Conservation (phyloP, 1,140 invertebrate species). For the Ips nitidus region DNA sequence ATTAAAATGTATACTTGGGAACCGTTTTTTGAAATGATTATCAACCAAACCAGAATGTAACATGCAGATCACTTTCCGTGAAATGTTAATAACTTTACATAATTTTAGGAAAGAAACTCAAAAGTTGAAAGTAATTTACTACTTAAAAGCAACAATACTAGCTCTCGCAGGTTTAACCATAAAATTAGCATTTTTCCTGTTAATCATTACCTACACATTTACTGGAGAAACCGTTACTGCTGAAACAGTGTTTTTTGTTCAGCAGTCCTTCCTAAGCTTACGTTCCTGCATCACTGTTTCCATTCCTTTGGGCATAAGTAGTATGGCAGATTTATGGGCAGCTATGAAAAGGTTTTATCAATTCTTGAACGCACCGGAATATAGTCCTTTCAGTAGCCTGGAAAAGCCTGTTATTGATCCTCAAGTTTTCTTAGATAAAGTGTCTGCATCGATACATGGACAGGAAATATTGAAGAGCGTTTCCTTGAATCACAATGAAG, state of each 20-base stretch:
- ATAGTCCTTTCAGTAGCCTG: conserved; percentile 6
- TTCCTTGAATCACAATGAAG: conserved; percentile 26
- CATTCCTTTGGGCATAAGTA: conserved; percentile 67
- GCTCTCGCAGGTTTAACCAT: conserved; percentile 64
- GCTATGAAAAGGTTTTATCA: conserved; percentile 38
- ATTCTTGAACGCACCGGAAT: conserved; percentile 37
- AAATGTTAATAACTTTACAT: neutral
- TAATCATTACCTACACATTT: conserved; percentile 75
- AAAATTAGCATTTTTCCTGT: conserved; percentile 54
- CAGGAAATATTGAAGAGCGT: conserved; percentile 56
- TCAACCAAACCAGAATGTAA: conserved; percentile 49
- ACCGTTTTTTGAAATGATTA: conserved; percentile 70
- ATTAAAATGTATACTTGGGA: conserved; percentile 93
- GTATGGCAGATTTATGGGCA: conserved; percentile 55
- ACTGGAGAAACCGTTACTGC: conserved; percentile 68
- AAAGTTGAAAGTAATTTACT: conserved; percentile 43
- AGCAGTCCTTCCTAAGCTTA: conserved; percentile 72
- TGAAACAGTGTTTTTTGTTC: conserved; percentile 74
- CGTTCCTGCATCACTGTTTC: conserved; percentile 73
- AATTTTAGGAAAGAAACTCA: conserved; percentile 43
- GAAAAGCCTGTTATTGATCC: conserved; percentile 28
- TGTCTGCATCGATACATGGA: conserved; percentile 33
- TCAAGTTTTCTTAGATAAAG: conserved; percentile 37
- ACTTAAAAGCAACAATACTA: conserved; percentile 42
- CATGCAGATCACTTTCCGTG: neutral